These are phyloP conservation scores for Galleria mellonella DNA, from an alignment of 1,140 invertebrate genomes.

Conservation along the genomic window DNA sequence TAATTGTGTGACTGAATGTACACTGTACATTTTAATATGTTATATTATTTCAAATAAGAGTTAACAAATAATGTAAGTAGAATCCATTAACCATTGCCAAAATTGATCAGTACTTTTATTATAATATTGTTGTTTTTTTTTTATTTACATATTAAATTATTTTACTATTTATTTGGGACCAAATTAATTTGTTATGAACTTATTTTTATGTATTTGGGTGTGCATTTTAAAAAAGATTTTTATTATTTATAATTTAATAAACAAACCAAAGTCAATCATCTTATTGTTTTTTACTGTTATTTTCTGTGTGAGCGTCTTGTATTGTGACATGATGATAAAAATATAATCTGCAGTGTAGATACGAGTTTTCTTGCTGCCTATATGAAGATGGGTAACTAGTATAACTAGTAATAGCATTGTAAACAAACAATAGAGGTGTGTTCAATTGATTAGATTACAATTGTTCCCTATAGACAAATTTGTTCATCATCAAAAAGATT, in stretches of 20 bases:
- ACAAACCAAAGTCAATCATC: constrained; percentile 69
- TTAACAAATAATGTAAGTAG: constrained; percentile 59
- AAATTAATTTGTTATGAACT: constrained; percentile 72
- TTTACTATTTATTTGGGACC: constrained; percentile 72
- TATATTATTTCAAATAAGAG: constrained; percentile 61
- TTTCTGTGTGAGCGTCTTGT: constrained; percentile 37
- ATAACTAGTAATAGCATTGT: too few species aligned
- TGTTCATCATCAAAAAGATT: too few species aligned
- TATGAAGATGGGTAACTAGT: too few species aligned
- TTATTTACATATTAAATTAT: constrained; percentile 62
- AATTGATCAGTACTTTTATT: constrained; percentile 66
- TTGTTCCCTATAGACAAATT: too few species aligned
- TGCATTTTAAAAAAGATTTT: constrained; percentile 58
- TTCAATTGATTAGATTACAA: too few species aligned
- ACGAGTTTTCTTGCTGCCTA: constrained; percentile 20
- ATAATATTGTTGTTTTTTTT: constrained; percentile 59
- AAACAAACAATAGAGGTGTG: too few species aligned
- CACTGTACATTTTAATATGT: constrained; percentile 28
- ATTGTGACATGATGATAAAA: constrained; percentile 35
- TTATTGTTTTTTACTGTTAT: constrained; percentile 54
- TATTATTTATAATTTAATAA: constrained; percentile 71
- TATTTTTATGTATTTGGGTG: constrained; percentile 64
- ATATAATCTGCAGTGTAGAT: constrained; percentile 41
- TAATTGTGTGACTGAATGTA: constrained; percentile 49
- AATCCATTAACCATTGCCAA: constrained; percentile 68